phyloP scores from a whole-genome alignment of 2,888 invertebrate genomes.

The Orthonychiurus folsomi region DNA sequence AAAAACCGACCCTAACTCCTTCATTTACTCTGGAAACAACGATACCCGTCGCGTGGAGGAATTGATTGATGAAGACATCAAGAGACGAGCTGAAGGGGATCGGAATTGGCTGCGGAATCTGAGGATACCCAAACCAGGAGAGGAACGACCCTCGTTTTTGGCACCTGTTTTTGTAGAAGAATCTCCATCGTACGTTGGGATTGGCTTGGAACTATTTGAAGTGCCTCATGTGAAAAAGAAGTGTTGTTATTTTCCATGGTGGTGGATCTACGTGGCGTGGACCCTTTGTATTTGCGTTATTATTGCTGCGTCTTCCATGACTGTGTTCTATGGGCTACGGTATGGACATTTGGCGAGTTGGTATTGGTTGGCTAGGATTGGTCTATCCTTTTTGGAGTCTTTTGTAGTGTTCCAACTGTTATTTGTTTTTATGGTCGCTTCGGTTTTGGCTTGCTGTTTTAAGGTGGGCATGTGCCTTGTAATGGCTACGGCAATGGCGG shows the following conservation, averaged over 20 bases:
- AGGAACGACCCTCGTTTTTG: background rate
- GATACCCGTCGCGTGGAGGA: background rate
- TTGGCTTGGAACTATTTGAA: slow-evolving; percentile 18
- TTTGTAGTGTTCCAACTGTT: slow-evolving; percentile 24
- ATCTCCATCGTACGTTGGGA: background rate
- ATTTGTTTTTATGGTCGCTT: slow-evolving; percentile 10
- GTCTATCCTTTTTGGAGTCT: slow-evolving; percentile 19
- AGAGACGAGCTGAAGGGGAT: background rate
- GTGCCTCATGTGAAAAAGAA: slow-evolving; percentile 13
- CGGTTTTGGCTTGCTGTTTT: slow-evolving; percentile 11
- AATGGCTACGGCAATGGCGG: no score
- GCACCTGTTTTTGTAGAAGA: slow-evolving; percentile 4
- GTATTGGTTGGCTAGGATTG: slow-evolving; percentile 23
- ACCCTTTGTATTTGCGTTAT: slow-evolving; percentile 15
- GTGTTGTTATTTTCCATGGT: slow-evolving; percentile 21
- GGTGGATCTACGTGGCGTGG: slow-evolving; percentile 29
- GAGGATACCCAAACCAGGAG: slow-evolving; percentile 13
- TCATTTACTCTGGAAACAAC: slow-evolving; percentile 14
- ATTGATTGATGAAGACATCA: background rate
- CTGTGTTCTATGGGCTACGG: slow-evolving; percentile 20
- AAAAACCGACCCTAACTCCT: slow-evolving; percentile 18
- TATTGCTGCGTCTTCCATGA: slow-evolving; percentile 10
- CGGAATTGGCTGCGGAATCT: slow-evolving; percentile 7
- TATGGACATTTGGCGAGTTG: slow-evolving; percentile 24
- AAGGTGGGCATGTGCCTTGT: no score